phyloP scores from a whole-genome alignment of 2,113 vertebrate species.

The Perca flavescens region DNA sequence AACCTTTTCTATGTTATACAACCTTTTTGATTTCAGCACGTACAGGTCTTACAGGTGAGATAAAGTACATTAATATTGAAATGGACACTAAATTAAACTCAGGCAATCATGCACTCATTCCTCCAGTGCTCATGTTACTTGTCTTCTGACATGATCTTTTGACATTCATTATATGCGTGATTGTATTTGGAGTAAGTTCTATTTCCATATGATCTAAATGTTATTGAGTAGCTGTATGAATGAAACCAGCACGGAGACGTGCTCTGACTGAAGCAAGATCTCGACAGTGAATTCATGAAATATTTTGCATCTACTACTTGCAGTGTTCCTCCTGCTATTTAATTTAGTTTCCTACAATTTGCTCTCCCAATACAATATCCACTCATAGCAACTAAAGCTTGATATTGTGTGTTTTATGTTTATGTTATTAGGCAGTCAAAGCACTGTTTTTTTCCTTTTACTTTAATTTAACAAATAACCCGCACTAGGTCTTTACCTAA shows the following conservation, averaged over 20 bases:
- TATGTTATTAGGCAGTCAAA: neutral
- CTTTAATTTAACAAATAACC: neutral
- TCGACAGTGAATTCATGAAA: constrained; percentile 29
- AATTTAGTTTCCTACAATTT: neutral
- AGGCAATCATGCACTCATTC: neutral
- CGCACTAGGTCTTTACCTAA: neutral
- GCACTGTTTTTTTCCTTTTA: neutral
- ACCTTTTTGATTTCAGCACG: constrained; percentile 6
- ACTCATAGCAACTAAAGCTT: neutral
- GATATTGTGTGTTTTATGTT: neutral
- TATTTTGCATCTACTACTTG: neutral
- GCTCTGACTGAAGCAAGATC: constrained; percentile 17
- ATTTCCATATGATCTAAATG: constrained; percentile 16
- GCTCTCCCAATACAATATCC: neutral
- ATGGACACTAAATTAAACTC: constrained; percentile 1
- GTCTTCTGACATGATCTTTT: neutral
- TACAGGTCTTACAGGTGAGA: neutral
- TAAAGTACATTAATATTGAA: constrained; percentile 11
- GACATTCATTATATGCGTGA: constrained; percentile 2
- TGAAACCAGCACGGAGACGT: neutral
- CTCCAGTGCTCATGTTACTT: neutral
- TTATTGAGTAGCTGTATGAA: neutral
- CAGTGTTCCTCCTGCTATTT: neutral
- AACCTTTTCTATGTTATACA: neutral
- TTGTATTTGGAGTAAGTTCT: neutral